Evolutionary conservation across 2,113 vertebrate species (phyloP).

Genomic region (Corythaixoides concolor): DNA sequence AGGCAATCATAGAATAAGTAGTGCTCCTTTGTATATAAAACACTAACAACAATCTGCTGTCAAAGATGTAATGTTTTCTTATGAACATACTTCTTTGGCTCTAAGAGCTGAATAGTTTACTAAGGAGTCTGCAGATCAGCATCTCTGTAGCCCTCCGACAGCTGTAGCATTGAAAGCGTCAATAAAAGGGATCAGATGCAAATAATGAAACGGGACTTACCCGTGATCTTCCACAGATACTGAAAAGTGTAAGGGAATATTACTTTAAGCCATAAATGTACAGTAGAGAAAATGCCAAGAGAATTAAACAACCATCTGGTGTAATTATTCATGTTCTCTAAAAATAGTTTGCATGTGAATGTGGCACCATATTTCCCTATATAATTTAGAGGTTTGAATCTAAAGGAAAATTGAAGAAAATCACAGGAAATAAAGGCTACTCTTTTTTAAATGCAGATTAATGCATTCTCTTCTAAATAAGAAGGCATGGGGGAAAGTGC

Average conservation of each 20-base stretch:
- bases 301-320: slow-evolving; percentile 79
- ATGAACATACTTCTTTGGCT: not conserved
- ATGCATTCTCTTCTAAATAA: not conserved
- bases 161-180: slow-evolving; percentile 30
- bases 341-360: slow-evolving; percentile 75
- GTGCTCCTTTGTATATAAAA: slow-evolving; percentile 54
- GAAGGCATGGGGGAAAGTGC: not conserved
- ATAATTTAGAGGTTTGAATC: slow-evolving; percentile 61
- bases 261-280: slow-evolving; percentile 71
- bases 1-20: slow-evolving; percentile 21
- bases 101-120: not conserved
- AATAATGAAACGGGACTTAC: slow-evolving; percentile 41
- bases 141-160: slow-evolving; percentile 30
- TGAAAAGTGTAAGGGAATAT: slow-evolving; percentile 67
- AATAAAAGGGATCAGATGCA: slow-evolving; percentile 43
- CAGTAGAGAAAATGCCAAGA: slow-evolving; percentile 74
- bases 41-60: slow-evolving; percentile 22
- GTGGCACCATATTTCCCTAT: slow-evolving; percentile 53
- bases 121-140: slow-evolving; percentile 44
- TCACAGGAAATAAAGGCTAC: slow-evolving; percentile 19
- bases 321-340: slow-evolving; percentile 74
- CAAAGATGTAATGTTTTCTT: slow-evolving; percentile 34
- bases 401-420: slow-evolving; percentile 54
- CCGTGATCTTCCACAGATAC: slow-evolving; percentile 31
- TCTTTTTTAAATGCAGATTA: not conserved